A percentile compares a stretch with the other conserved stretches of the same genome.
Evolutionary conservation across 2,797 vertebrate species (phyloP).

Genomic region (Diplodus puntazzo): DNA sequence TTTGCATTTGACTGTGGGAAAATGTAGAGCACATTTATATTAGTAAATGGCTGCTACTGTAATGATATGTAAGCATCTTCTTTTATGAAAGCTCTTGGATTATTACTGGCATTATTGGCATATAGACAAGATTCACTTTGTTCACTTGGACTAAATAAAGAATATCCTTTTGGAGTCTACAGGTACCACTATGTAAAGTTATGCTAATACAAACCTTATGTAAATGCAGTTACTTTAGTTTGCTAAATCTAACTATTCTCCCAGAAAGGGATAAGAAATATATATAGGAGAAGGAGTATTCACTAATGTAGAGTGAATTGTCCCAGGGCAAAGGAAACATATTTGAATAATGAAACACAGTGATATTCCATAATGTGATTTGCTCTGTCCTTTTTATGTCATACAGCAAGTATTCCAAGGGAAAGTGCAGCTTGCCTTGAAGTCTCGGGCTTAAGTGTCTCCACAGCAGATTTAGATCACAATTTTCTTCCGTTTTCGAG

Average conservation of each 20-base stretch:
- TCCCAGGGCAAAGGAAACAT: conserved; percentile 40
- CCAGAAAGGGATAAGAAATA: conserved; percentile 4
- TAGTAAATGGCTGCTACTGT: conserved; percentile 25
- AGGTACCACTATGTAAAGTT: conserved; percentile 12
- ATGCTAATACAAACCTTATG: conserved; percentile 21
- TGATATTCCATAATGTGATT: conserved; percentile 51
- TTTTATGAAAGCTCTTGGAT: conserved; percentile 12
- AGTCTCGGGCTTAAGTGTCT: conserved; percentile 44
- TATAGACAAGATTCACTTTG: neutral
- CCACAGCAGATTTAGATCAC: conserved; percentile 4
- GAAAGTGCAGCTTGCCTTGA: conserved; percentile 35
- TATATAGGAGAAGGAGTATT: conserved; percentile 41
- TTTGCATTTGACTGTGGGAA: conserved; percentile 28
- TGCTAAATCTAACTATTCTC: conserved; percentile 32
- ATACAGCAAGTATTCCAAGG: conserved; percentile 18
- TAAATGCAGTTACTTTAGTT: conserved; percentile 33
- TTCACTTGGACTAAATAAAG: conserved; percentile 12
- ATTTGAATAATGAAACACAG: conserved; percentile 67
- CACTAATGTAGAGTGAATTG: conserved; percentile 46
- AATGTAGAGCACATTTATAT: conserved; percentile 20
- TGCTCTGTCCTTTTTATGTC: conserved; percentile 49
- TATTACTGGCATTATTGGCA: conserved; percentile 17
- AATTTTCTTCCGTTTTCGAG: conserved; percentile 11
- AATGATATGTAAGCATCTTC: conserved; percentile 9
- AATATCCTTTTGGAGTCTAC: neutral